phyloP scores from a whole-genome alignment of 2,797 vertebrate genomes.

The Urophycis tenuis region DNA sequence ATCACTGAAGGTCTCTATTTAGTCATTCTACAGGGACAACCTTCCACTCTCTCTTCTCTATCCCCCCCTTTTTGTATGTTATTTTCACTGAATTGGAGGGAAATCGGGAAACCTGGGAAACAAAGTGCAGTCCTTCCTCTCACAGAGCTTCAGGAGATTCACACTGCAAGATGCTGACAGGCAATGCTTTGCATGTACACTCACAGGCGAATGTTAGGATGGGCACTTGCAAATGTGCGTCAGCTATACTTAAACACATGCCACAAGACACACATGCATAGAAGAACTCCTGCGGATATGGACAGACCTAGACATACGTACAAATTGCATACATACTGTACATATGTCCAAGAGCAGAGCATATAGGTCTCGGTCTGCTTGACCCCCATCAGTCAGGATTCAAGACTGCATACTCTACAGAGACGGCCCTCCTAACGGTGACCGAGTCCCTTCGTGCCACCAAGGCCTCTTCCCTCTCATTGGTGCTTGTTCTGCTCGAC shows the following conservation, averaged over 20 bases:
- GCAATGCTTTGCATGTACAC: conserved; percentile 19
- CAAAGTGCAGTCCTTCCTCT: conserved; percentile 58
- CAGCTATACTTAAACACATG: neutral
- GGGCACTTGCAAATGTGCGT: neutral
- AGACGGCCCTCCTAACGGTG: too few relatives aligned
- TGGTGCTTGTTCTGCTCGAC: too few relatives aligned
- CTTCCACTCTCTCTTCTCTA: conserved; percentile 43
- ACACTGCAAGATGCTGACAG: conserved; percentile 62
- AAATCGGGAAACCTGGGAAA: conserved; percentile 69
- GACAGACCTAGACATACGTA: neutral
- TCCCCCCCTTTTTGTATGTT: conserved; percentile 28
- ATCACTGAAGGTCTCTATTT: conserved; percentile 70
- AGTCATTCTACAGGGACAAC: conserved; percentile 64
- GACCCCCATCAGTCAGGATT: too few relatives aligned
- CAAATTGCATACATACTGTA: too few relatives aligned
- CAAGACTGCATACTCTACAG: too few relatives aligned
- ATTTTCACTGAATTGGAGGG: conserved; percentile 62
- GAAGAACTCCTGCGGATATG: neutral
- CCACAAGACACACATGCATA: conserved; percentile 15
- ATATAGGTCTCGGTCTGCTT: too few relatives aligned
- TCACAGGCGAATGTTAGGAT: neutral
- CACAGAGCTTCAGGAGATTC: conserved; percentile 56
- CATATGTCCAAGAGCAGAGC: too few relatives aligned
- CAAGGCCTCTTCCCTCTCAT: too few relatives aligned
- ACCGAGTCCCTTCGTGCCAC: too few relatives aligned